Evolutionary conservation across 2,113 vertebrate species (phyloP), one percentile per base, ranked within the genome.

Genomic region (Bufo gargarizans): DNA sequence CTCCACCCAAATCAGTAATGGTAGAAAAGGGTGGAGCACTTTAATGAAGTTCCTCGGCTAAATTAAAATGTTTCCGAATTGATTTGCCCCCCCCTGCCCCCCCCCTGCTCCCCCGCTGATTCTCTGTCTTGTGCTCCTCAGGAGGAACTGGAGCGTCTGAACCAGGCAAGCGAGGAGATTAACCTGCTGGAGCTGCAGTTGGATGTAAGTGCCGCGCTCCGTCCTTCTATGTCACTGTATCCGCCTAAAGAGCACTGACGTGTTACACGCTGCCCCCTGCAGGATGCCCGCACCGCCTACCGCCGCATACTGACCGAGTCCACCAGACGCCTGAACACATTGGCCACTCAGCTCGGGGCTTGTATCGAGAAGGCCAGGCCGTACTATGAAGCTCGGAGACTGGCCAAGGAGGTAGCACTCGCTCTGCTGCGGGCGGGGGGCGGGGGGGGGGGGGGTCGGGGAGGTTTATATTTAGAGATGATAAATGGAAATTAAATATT

Each of bases 281-380:
- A 98, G 97, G 97, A 97, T n/a, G 96, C 97, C 53, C 94, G 97
- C 19, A 97, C 96, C 45, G 96, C 96, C 17, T 98, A 98, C 84
- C 94, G 97, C 83, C 96, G 95, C 88, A 97, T 98, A 88, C 96
- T 98, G 1, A 96, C 97, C 0, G 97, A 98, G 61, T 98, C 97
- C 0, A 97, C 97, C 0, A 91, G 97, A 90, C 97, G 96, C 76
- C 94, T 98, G 16, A 98, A 98, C 1, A 92, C 95, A 0, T 97
- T 97, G 90, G 96, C 95, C 56, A 97, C 97, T 13, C 96, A 97
- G 11, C 87, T 98, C 1, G 97, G 97, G 4, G 93, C 94, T 78
- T 98, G 96, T 91, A 97, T 98, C 0, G 97, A 98, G 85, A 97
- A 97, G 89, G 97, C 97, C 0, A 93, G 97, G 9, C 97, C 97